Evolutionary conservation across 30 jellyfish, hydroid and myxozoan genomes (phyloP).

Genomic region (Turritopsis dohrnii): DNA sequence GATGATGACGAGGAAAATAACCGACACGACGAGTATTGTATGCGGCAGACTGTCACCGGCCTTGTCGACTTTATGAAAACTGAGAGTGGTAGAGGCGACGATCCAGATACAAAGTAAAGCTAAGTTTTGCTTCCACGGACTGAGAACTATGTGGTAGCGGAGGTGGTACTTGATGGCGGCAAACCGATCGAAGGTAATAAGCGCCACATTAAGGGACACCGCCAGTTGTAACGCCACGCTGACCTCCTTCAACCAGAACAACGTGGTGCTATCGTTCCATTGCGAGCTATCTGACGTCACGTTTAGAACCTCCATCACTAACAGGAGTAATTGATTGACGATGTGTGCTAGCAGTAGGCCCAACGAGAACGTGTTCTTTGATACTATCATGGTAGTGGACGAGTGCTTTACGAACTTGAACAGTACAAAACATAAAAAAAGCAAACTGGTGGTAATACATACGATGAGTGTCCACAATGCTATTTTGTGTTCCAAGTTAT

Average conservation of each 20-base stretch:
- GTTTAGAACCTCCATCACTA: background rate
- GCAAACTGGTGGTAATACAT: background rate
- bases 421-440: background rate
- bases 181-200: background rate
- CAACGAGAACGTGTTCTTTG: background rate
- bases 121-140: background rate
- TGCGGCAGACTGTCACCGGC: background rate
- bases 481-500: background rate
- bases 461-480: background rate
- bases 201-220: background rate
- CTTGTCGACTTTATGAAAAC: background rate
- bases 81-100: background rate
- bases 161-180: background rate
- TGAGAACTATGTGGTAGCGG: background rate
- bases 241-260: background rate
- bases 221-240: background rate
- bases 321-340: background rate
- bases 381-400: background rate
- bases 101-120: background rate
- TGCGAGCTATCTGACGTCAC: background rate
- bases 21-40: background rate
- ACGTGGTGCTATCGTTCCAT: background rate
- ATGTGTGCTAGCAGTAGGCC: background rate
- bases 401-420: background rate
- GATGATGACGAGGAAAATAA: background rate